Conservation (phyloP, 2,113 vertebrate genomes). For the Jacana jacana region DNA sequence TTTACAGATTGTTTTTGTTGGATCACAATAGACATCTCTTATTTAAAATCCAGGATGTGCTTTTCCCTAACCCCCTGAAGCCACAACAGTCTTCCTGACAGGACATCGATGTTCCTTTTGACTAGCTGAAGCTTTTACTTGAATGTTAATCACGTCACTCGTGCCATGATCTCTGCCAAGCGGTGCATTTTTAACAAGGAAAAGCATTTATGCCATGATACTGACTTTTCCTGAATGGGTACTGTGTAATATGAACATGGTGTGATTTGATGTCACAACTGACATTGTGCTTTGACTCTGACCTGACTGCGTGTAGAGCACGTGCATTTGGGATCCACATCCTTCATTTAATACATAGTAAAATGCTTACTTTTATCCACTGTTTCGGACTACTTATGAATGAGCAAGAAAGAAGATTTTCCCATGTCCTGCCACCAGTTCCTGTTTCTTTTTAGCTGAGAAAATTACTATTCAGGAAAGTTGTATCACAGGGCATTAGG, state of each 20-base stretch:
- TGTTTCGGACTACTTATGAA: neutral
- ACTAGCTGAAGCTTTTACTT: conserved; percentile 30
- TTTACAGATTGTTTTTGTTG: neutral
- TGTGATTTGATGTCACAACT: neutral
- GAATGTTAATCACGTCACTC: conserved; percentile 2
- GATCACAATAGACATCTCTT: neutral
- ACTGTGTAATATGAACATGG: neutral
- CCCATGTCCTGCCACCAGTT: neutral
- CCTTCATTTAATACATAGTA: neutral
- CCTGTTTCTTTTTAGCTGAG: neutral
- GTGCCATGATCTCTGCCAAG: neutral
- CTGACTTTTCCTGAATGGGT: neutral
- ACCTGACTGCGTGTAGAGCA: neutral
- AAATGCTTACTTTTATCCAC: neutral
- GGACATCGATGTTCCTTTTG: neutral
- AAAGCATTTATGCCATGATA: neutral
- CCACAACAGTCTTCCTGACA: neutral
- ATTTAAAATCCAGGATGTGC: neutral
- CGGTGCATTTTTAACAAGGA: conserved; percentile 1
- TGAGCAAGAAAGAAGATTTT: neutral
- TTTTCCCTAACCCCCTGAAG: neutral
- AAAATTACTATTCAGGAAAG: neutral
- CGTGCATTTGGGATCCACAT: neutral
- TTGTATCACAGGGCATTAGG: neutral
- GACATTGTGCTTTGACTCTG: neutral